Evolutionary conservation across 2,888 invertebrate genomes (phyloP).

Genomic region (Arctia plantaginis): DNA sequence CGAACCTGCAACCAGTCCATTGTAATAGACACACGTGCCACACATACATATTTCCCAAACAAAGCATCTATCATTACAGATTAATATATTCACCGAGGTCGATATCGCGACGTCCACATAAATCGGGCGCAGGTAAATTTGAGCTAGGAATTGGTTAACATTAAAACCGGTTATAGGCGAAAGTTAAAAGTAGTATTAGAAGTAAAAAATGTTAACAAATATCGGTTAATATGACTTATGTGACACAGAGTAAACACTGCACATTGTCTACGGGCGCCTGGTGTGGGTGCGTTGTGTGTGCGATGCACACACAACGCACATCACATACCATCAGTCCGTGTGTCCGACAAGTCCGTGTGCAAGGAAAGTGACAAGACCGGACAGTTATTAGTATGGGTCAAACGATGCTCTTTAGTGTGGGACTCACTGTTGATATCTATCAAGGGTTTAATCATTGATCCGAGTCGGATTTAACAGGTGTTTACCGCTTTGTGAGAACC

Average conservation of each 20-base stretch:
- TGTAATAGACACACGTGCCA: conserved; percentile 61
- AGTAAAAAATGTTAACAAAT: neutral
- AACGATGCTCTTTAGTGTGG: conserved; percentile 36
- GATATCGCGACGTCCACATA: neutral
- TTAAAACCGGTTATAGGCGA: neutral
- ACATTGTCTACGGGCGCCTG: conserved; percentile 10
- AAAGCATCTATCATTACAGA: neutral
- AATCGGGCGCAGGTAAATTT: neutral
- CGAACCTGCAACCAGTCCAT: conserved; percentile 62
- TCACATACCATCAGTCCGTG: conserved; percentile 12
- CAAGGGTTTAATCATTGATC: conserved; percentile 17
- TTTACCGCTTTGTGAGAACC: conserved; percentile 15
- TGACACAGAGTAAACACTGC: neutral
- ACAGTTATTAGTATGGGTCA: conserved; percentile 22
- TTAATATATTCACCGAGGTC: neutral
- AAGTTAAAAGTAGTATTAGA: neutral
- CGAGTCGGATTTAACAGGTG: conserved; percentile 19
- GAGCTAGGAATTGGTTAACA: neutral
- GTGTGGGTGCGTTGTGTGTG: conserved; percentile 15
- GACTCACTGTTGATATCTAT: conserved; percentile 41
- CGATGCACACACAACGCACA: conserved; percentile 14
- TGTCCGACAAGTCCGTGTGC: conserved; percentile 7
- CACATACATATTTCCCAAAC: conserved; percentile 49
- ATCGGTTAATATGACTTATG: neutral
- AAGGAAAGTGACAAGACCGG: conserved; percentile 16